These are phyloP conservation scores for Sorex araneus DNA, from an alignment of 2,113 vertebrate species.

Conservation along the genomic window DNA sequence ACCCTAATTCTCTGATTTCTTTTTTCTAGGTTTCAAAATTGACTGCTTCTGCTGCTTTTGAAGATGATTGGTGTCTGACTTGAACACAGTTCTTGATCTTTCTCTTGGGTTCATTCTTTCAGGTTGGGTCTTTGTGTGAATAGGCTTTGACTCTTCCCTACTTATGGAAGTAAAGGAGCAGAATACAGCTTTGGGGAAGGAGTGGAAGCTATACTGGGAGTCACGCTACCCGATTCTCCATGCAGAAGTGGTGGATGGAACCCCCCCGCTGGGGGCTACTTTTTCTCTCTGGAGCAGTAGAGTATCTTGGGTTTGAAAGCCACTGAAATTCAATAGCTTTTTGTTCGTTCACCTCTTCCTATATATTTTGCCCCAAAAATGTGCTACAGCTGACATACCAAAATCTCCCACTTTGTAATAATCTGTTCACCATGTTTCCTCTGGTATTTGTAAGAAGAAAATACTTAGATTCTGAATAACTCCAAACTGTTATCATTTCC, in stretches of 20 bases:
- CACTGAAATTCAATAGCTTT: background rate
- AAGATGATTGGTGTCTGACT: background rate
- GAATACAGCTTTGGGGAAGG: rapidly evolving
- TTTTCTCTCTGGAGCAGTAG: background rate
- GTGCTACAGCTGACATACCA: background rate
- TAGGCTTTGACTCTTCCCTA: background rate
- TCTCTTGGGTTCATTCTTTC: background rate
- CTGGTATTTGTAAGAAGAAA: background rate
- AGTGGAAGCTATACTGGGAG: rapidly evolving
- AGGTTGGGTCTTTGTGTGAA: background rate
- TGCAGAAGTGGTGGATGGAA: background rate
- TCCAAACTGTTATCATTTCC: background rate
- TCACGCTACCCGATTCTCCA: too few species aligned
- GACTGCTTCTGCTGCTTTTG: slow-evolving; percentile 52
- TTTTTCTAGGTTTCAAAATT: slow-evolving; percentile 9
- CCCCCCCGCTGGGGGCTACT: rapidly evolving
- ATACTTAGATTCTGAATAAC: background rate
- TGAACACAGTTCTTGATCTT: background rate
- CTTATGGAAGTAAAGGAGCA: background rate
- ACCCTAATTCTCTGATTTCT: slow-evolving; percentile 29
- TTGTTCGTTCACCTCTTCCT: background rate
- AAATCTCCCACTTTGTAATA: background rate
- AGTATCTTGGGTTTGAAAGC: background rate
- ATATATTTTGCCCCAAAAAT: background rate
- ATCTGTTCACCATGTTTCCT: background rate